phyloP scores from a whole-genome alignment of 2,113 vertebrate species.

The Choloepus hoffmanni region DNA sequence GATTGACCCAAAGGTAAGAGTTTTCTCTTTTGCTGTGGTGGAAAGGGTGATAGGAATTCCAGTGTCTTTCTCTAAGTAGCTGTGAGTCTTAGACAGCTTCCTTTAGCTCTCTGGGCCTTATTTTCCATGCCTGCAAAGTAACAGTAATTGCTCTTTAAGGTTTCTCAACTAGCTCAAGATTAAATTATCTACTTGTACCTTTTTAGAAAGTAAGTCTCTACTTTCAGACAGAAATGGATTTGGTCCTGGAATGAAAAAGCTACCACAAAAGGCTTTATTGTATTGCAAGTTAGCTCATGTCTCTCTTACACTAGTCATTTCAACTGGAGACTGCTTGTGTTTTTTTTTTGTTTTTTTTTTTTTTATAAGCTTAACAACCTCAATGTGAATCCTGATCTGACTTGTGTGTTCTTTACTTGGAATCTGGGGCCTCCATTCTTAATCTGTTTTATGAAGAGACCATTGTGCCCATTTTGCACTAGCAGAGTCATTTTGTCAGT shows the following conservation, averaged over 20 bases:
- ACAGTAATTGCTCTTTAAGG: neutral
- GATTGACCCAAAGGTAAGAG: slow-evolving; percentile 96
- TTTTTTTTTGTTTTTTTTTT: neutral
- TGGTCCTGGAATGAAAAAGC: slow-evolving; percentile 57
- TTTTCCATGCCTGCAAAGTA: slow-evolving; percentile 13
- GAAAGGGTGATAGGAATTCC: slow-evolving; percentile 44
- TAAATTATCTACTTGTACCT: slow-evolving; percentile 55
- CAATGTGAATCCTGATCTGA: slow-evolving; percentile 41
- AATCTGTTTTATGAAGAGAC: slow-evolving; percentile 61
- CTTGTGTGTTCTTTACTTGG: slow-evolving; percentile 43
- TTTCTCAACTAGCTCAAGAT: slow-evolving; percentile 28
- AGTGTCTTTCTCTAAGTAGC: neutral
- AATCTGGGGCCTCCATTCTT: neutral
- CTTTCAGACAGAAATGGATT: slow-evolving; percentile 59
- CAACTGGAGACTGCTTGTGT: neutral
- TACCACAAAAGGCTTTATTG: slow-evolving; percentile 49
- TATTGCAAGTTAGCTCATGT: slow-evolving; percentile 68
- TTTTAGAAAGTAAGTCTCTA: slow-evolving; percentile 69
- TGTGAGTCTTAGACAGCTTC: neutral
- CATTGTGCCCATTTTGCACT: slow-evolving; percentile 44
- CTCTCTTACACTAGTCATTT: slow-evolving; percentile 37
- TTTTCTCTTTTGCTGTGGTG: slow-evolving; percentile 67
- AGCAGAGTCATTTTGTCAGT: slow-evolving; percentile 39
- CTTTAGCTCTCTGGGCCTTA: neutral
- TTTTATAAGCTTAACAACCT: slow-evolving; percentile 24